Conservation (phyloP, 1,140 invertebrate species). For the Steinernema khuongi region DNA sequence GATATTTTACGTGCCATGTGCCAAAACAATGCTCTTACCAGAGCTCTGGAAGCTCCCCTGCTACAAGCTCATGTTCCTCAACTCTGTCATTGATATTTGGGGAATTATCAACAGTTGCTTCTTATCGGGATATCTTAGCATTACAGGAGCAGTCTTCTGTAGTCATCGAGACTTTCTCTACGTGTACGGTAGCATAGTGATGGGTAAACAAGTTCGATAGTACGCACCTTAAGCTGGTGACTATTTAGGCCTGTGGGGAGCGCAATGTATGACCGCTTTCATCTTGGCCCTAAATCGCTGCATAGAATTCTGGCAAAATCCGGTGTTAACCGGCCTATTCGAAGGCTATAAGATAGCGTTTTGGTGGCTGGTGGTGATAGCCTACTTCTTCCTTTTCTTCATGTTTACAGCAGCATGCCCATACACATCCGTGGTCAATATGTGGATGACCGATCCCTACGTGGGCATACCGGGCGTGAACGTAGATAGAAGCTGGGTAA, state of each 20-base stretch:
- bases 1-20: neutral
- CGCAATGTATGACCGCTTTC: neutral
- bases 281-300: neutral
- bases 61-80: conserved; percentile 6
- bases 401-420: neutral
- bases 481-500: neutral
- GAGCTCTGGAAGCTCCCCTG: neutral
- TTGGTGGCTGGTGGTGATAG: neutral
- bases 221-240: neutral
- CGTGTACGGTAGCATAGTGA: neutral
- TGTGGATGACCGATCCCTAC: conserved; percentile 1
- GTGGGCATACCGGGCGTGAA: neutral
- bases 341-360: neutral
- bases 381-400: neutral
- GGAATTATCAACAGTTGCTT: neutral
- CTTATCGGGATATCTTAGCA: neutral
- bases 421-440: neutral
- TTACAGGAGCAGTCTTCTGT: neutral
- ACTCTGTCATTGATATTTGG: neutral
- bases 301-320: neutral
- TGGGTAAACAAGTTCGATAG: neutral
- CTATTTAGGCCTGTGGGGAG: neutral
- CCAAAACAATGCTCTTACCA: neutral
- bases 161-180: neutral
- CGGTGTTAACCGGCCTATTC: neutral